Evolutionary conservation across 2,113 vertebrate genomes (phyloP).

Genomic region (Rhinoptilus africanus): DNA sequence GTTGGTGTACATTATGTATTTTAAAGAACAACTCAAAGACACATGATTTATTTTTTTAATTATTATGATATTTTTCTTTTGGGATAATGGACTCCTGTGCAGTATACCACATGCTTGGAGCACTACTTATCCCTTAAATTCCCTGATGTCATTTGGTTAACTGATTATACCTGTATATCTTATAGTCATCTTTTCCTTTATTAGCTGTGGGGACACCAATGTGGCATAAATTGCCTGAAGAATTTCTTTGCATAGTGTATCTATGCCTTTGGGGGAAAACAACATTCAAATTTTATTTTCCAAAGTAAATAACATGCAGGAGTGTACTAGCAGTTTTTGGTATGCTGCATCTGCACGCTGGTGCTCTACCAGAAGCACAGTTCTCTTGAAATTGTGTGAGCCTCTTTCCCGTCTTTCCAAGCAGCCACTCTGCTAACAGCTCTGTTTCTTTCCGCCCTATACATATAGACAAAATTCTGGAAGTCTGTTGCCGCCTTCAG

Average conservation of each 20-base stretch:
- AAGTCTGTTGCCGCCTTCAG: not conserved
- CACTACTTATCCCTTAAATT: not conserved
- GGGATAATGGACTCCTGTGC: not conserved
- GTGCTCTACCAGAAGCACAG: not conserved
- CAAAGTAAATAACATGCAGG: not conserved
- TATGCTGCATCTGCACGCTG: not conserved
- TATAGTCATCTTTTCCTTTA: conserved; percentile 1
- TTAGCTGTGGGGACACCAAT: not conserved
- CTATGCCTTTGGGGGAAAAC: not conserved
- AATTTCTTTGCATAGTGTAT: not conserved
- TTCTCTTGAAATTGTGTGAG: not conserved
- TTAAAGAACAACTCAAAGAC: not conserved
- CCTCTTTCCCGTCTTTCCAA: not conserved
- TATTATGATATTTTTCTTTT: not conserved
- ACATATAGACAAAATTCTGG: not conserved
- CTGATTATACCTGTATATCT: not conserved
- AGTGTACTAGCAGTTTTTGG: not conserved
- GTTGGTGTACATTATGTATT: not conserved
- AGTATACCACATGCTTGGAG: not conserved
- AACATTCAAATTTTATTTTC: not conserved
- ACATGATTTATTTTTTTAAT: not conserved
- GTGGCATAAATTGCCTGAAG: not conserved
- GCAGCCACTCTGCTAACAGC: not conserved
- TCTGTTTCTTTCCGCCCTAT: not conserved
- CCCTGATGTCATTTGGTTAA: not conserved